Percentiles rank a stretch among this genome's conserved stretches.
Conservation (phyloP, 2,797 vertebrate species). For the Platyrinchus mystaceus region DNA sequence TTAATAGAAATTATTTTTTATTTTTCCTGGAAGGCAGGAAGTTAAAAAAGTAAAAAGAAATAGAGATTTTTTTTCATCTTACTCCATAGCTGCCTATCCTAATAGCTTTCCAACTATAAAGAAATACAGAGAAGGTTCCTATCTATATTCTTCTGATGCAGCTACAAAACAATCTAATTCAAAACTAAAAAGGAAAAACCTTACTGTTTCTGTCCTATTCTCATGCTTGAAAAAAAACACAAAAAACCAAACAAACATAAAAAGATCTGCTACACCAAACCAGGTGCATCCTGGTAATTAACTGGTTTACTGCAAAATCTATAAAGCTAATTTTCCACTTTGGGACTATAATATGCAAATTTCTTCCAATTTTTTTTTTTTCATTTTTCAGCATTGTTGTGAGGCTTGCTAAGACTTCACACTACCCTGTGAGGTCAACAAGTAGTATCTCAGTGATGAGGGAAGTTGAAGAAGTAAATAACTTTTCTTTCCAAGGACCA, state of each 20-base stretch:
- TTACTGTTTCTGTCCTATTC: neutral
- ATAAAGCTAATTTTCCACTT: neutral
- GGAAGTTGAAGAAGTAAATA: neutral
- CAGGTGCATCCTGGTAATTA: neutral
- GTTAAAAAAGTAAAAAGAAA: neutral
- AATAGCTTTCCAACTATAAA: neutral
- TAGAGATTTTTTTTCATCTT: neutral
- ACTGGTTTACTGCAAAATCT: neutral
- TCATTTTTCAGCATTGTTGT: neutral
- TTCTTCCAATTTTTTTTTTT: neutral
- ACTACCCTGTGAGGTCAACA: neutral
- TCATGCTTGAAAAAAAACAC: neutral
- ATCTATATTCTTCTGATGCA: neutral
- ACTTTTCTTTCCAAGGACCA: neutral
- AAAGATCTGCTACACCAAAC: neutral
- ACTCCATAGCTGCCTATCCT: neutral
- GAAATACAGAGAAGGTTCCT: neutral
- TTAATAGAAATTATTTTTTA: neutral
- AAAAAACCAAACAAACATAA: neutral
- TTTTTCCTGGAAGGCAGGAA: neutral
- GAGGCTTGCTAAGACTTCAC: neutral
- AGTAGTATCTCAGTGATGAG: neutral
- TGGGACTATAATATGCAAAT: neutral
- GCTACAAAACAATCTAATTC: neutral
- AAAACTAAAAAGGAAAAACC: neutral